Percentiles rank a stretch among this genome's conserved stretches.
phyloP scores from a whole-genome alignment of 1,140 invertebrate species.

The Cotesia chilonis region DNA sequence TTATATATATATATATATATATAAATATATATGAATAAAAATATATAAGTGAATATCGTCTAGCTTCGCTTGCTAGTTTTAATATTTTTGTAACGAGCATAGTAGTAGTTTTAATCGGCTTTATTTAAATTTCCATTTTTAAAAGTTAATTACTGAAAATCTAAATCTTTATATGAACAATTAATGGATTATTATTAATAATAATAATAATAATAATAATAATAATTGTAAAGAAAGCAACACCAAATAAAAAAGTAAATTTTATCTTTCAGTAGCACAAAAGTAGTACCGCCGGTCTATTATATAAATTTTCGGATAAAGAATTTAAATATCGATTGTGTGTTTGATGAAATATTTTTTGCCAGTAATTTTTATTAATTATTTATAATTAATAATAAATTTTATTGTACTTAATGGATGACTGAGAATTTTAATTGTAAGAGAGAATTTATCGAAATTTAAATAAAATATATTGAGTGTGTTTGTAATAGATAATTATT shows the following conservation, averaged over 20 bases:
- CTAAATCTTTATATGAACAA: too few relatives aligned
- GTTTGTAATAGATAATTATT: too few relatives aligned
- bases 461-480: neutral
- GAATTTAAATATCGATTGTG: neutral
- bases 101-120: slow-evolving; percentile 48
- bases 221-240: too few relatives aligned
- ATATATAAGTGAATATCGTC: slow-evolving; percentile 33
- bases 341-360: slow-evolving; percentile 26
- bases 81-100: slow-evolving; percentile 67
- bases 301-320: neutral
- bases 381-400: neutral
- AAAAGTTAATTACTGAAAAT: neutral
- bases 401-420: slow-evolving; percentile 19
- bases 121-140: neutral
- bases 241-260: slow-evolving; percentile 23
- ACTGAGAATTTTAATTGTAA: neutral
- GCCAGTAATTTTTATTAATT: slow-evolving; percentile 19
- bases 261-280: slow-evolving; percentile 39
- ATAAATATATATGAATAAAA: slow-evolving; percentile 20
- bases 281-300: slow-evolving; percentile 44
- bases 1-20: slow-evolving; percentile 13
- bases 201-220: too few relatives aligned
- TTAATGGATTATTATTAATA: too few relatives aligned
- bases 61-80: slow-evolving; percentile 66
- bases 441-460: neutral